Percentiles rank a stretch among this genome's conserved stretches.
phyloP scores from a whole-genome alignment of 2,113 vertebrate genomes.

The Nothoprocta perdicaria region DNA sequence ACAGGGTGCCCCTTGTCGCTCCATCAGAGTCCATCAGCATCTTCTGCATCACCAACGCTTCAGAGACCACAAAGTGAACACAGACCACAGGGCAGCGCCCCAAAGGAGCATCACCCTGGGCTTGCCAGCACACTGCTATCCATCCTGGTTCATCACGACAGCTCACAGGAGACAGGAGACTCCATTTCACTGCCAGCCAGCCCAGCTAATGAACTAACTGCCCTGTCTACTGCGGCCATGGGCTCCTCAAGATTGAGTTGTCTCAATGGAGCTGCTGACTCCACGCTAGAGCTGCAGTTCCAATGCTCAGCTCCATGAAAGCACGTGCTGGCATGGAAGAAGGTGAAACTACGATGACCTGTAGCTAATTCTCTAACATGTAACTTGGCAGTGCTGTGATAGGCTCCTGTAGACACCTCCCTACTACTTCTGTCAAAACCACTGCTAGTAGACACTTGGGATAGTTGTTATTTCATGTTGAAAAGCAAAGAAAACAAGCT shows the following conservation, averaged over 20 bases:
- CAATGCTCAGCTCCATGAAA: background rate
- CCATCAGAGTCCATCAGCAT: accelerated
- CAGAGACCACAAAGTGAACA: background rate
- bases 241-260: background rate
- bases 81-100: accelerated
- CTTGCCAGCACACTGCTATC: background rate
- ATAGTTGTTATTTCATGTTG: background rate
- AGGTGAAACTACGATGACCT: background rate
- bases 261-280: background rate
- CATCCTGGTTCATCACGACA: background rate
- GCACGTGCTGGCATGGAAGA: background rate
- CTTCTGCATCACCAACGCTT: background rate
- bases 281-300: accelerated
- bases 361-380: background rate
- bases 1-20: background rate
- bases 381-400: accelerated
- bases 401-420: background rate
- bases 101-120: accelerated
- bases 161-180: background rate
- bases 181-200: background rate
- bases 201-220: background rate
- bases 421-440: background rate
- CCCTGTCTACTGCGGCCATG: accelerated
- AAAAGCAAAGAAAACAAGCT: background rate
- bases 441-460: background rate